Evolutionary conservation across 2,888 invertebrate species (phyloP), one percentile per base, ranked within the genome.

Genomic region (Caenorhabditis becei): DNA sequence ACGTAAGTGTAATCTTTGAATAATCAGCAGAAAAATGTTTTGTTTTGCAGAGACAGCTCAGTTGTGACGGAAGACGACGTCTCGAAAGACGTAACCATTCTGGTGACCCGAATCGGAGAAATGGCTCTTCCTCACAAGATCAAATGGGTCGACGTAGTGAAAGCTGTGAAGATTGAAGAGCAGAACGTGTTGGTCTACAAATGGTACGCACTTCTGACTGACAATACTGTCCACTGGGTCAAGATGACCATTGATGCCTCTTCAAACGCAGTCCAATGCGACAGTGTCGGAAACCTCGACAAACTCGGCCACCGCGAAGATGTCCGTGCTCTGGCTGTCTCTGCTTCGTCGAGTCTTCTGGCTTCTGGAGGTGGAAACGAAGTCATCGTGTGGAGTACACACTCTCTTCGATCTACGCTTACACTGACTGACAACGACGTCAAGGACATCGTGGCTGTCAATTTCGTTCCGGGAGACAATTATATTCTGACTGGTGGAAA

Each of bases 391-490:
- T 99, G 98, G 97, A 97, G 96, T 75, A 83, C 89, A 35, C 83
- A 87, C 35, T 86, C 88, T 0, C 93, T 95, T 85, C 92, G 94
- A 54, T 95, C 95, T 86, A 92, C 95, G 20, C 93, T 95, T 65
- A 95, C 95, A 0, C 93, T 96, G 69, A 90, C 89, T 91, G 93
- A 94, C 75, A 94, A 94, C 37, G 94, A 95, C 88, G 77, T 91
- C 74, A 81, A 75, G 24, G 88, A 90, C 26, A 94, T 95, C 10
- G 92, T 95, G 69, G 93, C 94, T 79, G 93, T 94, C 1, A 93
- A 94, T 84, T 97, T 97, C 93, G 95, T 95, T 23, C 96, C 97
- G 20, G 95, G 95, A 20, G 97, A 99, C 92, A 93, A 96, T 16
- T 96, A 97, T 93, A 94, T 95, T 51, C 92, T 99, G 66, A 94